Evolutionary conservation across 2,113 vertebrate species (phyloP).

Genomic region (Toxotes chatareus): DNA sequence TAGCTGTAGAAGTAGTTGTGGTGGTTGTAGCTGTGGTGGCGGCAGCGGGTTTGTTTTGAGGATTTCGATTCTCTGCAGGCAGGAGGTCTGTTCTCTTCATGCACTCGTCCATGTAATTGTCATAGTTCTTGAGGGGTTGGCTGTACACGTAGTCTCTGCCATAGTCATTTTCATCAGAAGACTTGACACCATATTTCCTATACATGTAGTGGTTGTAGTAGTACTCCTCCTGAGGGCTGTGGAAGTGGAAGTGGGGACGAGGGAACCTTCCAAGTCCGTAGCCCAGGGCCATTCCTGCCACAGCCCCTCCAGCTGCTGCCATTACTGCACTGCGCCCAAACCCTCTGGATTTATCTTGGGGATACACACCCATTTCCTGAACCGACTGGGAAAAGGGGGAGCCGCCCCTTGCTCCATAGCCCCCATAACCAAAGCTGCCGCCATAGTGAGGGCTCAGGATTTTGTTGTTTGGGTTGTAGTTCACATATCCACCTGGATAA

Average conservation of each 20-base stretch:
- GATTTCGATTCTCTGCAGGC: conserved; percentile 23
- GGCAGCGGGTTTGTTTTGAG: background rate
- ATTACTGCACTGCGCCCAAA: conserved; percentile 76
- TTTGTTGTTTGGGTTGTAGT: conserved; percentile 79
- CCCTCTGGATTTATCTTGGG: conserved; percentile 74
- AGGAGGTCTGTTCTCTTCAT: conserved; percentile 75
- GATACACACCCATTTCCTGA: conserved; percentile 63
- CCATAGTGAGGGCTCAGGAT: conserved; percentile 80
- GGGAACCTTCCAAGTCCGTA: conserved; percentile 81
- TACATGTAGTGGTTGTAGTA: conserved; percentile 85
- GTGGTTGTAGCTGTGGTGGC: background rate
- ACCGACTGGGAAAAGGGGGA: conserved; percentile 79
- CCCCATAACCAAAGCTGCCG: conserved; percentile 69
- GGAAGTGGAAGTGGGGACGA: conserved; percentile 74
- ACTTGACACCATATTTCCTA: conserved; percentile 65
- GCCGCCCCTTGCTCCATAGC: conserved; percentile 59
- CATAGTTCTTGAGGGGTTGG: conserved; percentile 42
- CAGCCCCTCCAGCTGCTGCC: conserved; percentile 76
- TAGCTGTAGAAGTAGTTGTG: background rate
- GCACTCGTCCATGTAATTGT: conserved; percentile 71
- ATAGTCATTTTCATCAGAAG: conserved; percentile 72
- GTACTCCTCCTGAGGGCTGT: conserved; percentile 73
- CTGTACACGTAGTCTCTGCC: conserved; percentile 71
- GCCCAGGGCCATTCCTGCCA: conserved; percentile 82
- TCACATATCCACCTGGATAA: conserved; percentile 62